Evolutionary conservation across 2,113 vertebrate genomes (phyloP), one percentile per base, ranked within the genome.

Genomic region (Megalops atlanticus): DNA sequence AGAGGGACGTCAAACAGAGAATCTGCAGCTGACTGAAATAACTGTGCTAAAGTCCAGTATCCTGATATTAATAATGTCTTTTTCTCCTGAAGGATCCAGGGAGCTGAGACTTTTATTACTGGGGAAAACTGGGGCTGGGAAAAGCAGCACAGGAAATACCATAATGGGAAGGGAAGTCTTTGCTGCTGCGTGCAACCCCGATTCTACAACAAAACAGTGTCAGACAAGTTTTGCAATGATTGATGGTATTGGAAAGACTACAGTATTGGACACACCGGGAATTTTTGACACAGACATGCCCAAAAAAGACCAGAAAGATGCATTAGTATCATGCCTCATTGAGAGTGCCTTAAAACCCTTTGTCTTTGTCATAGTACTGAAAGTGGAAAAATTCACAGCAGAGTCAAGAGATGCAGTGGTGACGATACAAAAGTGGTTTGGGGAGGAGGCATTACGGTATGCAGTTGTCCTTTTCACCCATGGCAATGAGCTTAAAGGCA

Each of bases 211-310:
- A n/a, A n/a, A n/a, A n/a, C n/a, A n/a, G n/a, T n/a, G n/a, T n/a
- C n/a, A n/a, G n/a, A n/a, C n/a, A n/a, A n/a, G n/a, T n/a, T n/a
- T n/a, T n/a, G n/a, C n/a, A n/a, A n/a, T n/a, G n/a, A n/a, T n/a
- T n/a, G n/a, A n/a, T n/a, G n/a, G n/a, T n/a, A n/a, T n/a, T n/a
- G n/a, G n/a, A n/a, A n/a, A n/a, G n/a, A n/a, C n/a, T n/a, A n/a
- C n/a, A n/a, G n/a, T 86, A 4, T 54, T 84, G 12, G 85, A 86
- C 54, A 81, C 83, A 0, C 81, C 85, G 1, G 85, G 85, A 27
- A 10, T 84, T 27, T 80, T 70, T 12, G 80, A 82, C 70, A 74
- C 80, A 0, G 24, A 16, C 5, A 0, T 27, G 15, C 4, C 75
- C 58, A 35, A 74, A 4, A 70, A 74, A 31, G 31, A 36, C 1